These are phyloP conservation scores for Myotis planiceps DNA, from an alignment of 2,797 vertebrate species.

Conservation along the genomic window DNA sequence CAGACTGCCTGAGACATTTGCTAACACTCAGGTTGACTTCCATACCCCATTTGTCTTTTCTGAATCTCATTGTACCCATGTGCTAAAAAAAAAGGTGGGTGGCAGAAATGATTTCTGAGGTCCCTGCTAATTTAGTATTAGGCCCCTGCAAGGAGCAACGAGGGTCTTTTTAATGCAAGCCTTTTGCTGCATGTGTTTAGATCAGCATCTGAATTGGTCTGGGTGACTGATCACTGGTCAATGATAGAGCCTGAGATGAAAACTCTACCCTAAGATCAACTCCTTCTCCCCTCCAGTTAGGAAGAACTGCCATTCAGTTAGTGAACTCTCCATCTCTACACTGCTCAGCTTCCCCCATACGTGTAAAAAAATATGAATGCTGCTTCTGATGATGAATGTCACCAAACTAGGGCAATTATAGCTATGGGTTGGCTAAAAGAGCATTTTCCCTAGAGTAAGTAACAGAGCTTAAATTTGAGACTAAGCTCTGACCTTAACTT, in stretches of 20 bases:
- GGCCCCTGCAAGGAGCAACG: not conserved
- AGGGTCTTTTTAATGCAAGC: not conserved
- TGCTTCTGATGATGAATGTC: not conserved
- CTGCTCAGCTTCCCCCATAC: not conserved
- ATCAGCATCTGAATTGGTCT: not conserved
- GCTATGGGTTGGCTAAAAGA: not conserved
- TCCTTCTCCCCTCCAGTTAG: not conserved
- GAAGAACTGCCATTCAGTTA: not conserved
- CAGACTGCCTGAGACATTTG: not conserved
- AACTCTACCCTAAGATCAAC: not conserved
- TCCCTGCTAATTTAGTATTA: not conserved
- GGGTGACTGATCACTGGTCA: not conserved
- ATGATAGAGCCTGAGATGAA: not conserved
- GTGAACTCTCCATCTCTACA: not conserved
- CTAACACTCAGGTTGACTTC: not conserved
- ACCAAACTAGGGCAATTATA: not conserved
- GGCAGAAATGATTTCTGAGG: not conserved
- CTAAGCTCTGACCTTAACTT: not conserved
- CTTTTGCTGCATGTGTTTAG: not conserved
- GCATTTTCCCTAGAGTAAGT: not conserved
- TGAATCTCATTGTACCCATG: not conserved
- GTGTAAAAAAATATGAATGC: not conserved
- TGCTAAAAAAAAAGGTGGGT: not conserved
- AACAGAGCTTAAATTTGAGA: not conserved
- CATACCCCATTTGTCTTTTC: not conserved